Evolutionary conservation across 2,888 invertebrate species (phyloP).

Genomic region (Lycophotia porphyrea): DNA sequence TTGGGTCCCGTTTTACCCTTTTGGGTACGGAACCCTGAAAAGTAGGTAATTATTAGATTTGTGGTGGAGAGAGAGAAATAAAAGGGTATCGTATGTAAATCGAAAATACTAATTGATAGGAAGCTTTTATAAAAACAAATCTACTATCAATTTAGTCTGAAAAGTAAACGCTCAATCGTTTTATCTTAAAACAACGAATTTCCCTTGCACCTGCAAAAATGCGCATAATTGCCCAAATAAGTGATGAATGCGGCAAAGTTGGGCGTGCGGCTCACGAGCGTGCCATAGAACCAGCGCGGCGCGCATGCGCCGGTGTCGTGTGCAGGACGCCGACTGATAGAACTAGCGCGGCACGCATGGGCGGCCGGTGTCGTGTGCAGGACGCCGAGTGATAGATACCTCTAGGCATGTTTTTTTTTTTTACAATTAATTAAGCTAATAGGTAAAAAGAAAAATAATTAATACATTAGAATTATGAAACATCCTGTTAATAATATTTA

Average conservation of each 20-base stretch:
- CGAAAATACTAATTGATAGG: neutral
- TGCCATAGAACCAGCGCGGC: no score
- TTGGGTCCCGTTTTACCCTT: no score
- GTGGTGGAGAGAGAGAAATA: neutral
- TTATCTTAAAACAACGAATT: neutral
- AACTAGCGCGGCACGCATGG: no score
- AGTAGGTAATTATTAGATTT: neutral
- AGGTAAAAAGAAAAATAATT: no score
- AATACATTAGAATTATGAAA: no score
- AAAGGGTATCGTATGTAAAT: neutral
- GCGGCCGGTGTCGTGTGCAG: no score
- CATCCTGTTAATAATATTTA: no score
- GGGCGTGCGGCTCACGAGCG: conserved; percentile 21
- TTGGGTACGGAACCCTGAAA: no score
- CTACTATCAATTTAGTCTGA: neutral
- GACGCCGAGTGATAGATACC: no score
- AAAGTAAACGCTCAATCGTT: neutral
- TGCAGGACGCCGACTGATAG: conserved; percentile 13
- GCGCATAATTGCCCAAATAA: conserved; percentile 11
- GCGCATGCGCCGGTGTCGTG: conserved; percentile 8
- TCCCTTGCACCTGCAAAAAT: conserved; percentile 13
- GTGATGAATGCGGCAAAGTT: conserved; percentile 27
- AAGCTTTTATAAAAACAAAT: neutral
- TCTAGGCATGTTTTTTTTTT: no score
- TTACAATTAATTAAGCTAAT: no score